phyloP scores from a whole-genome alignment of 1,140 invertebrate species.

The Potamilus streckersoni region DNA sequence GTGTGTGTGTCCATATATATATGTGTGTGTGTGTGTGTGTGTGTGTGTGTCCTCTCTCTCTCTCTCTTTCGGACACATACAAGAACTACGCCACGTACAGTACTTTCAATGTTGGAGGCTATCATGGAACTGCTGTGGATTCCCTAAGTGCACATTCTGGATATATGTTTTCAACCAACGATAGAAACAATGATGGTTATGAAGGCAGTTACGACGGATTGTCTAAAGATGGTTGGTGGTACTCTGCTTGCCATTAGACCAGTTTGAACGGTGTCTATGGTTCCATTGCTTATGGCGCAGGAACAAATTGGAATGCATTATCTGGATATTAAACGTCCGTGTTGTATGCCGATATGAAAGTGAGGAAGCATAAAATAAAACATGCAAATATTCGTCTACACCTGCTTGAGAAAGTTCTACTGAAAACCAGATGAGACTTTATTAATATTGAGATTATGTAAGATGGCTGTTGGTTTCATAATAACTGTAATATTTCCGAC shows the following conservation, averaged over 20 bases:
- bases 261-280: constrained; percentile 11
- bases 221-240: constrained; percentile 21
- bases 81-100: constrained; percentile 11
- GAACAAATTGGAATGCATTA: neutral
- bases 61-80: constrained; percentile 17
- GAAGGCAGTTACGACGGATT: neutral
- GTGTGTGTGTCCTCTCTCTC: too few relatives aligned
- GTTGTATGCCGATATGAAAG: too few relatives aligned
- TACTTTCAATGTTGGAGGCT: constrained; percentile 13
- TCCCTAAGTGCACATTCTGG: neutral
- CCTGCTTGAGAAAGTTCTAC: too few relatives aligned
- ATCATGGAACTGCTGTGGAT: constrained; percentile 8
- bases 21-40: too few relatives aligned
- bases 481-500: too few relatives aligned
- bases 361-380: neutral
- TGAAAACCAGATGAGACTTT: too few relatives aligned
- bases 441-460: too few relatives aligned
- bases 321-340: too few relatives aligned
- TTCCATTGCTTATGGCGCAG: neutral
- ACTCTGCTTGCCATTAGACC: neutral
- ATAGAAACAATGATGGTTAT: constrained; percentile 6
- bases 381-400: neutral
- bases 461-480: too few relatives aligned
- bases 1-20: too few relatives aligned
- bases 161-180: neutral